phyloP scores from a whole-genome alignment of 2,888 invertebrate genomes.

The Crematogaster levior region DNA sequence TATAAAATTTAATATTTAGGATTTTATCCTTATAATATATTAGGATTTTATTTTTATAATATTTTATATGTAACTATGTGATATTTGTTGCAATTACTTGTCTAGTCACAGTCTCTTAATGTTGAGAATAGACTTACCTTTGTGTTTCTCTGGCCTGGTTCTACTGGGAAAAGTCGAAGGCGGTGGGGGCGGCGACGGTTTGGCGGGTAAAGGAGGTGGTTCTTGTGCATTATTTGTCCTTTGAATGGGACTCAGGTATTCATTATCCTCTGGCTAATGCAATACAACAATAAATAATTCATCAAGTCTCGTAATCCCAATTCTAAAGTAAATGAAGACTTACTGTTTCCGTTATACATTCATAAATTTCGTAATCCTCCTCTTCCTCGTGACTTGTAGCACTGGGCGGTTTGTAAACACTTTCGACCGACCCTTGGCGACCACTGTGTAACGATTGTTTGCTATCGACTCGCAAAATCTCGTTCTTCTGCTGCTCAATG shows the following conservation, averaged over 20 bases:
- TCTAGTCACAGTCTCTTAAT: neutral
- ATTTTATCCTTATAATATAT: too few relatives aligned
- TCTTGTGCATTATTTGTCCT: constrained; percentile 44
- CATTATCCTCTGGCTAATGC: constrained; percentile 78
- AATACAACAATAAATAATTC: constrained; percentile 12
- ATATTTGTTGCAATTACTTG: neutral
- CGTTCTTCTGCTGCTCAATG: constrained; percentile 72
- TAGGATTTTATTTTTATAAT: neutral
- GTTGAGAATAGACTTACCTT: constrained; percentile 53
- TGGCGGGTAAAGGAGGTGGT: constrained; percentile 77
- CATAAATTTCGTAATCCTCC: constrained; percentile 81
- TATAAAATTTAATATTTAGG: neutral
- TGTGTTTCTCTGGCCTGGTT: constrained; percentile 16
- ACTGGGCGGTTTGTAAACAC: constrained; percentile 79
- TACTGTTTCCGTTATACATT: constrained; percentile 82
- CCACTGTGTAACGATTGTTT: constrained; percentile 77
- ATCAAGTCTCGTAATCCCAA: neutral
- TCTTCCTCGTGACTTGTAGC: constrained; percentile 76
- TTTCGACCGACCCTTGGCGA: constrained; percentile 78
- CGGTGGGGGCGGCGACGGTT: constrained; percentile 69
- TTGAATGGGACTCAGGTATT: constrained; percentile 67
- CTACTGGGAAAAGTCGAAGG: constrained; percentile 45
- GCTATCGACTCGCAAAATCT: constrained; percentile 74
- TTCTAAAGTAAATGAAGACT: constrained; percentile 36
- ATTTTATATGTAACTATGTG: neutral